These are phyloP conservation scores for Elysia crispata DNA, from an alignment of 2,888 invertebrate species.

Conservation along the genomic window DNA sequence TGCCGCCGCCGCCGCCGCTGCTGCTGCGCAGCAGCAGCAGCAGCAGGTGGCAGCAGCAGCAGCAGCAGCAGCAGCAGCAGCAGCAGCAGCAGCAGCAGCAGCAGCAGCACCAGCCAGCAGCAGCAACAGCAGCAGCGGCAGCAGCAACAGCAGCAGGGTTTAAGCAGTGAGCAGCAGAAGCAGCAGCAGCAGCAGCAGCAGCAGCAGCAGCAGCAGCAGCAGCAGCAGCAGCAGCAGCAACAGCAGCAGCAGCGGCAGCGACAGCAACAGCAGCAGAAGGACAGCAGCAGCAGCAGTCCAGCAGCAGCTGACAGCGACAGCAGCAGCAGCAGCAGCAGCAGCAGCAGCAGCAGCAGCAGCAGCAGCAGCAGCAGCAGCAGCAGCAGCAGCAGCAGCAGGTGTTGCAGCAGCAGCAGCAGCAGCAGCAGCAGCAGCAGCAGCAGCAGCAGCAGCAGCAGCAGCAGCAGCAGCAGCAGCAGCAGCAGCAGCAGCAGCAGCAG, in stretches of 20 bases:
- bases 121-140: not conserved
- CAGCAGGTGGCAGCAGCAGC: too few species aligned
- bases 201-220: not conserved
- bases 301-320: not conserved
- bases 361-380: slow-evolving; percentile 14
- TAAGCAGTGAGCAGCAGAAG: too few species aligned
- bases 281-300: too few species aligned
- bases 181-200: too few species aligned
- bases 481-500: slow-evolving; percentile 27
- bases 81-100: not conserved
- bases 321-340: not conserved
- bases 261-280: too few species aligned
- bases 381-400: not conserved
- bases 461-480: slow-evolving; percentile 11
- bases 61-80: too few species aligned
- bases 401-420: too few species aligned
- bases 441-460: not conserved
- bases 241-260: not conserved
- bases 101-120: not conserved
- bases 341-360: not conserved
- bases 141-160: not conserved
- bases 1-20: too few species aligned
- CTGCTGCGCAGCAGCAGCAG: too few species aligned
- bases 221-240: not conserved
- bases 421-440: not conserved